Evolutionary conservation across 2,888 invertebrate genomes (phyloP).

Genomic region (Coelopa pilipes): DNA sequence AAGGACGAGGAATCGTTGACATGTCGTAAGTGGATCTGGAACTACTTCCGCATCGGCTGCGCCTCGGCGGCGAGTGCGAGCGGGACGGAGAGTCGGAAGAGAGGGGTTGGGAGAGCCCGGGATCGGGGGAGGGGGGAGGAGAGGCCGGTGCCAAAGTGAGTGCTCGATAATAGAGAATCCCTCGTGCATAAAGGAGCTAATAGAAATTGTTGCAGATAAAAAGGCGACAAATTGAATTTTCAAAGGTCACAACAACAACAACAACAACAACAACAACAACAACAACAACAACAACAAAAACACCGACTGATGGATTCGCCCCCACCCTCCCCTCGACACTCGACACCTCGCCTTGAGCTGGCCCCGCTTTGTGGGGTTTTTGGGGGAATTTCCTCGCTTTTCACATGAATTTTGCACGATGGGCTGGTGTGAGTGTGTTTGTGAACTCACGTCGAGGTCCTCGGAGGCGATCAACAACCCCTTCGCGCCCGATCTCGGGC

Average conservation of each 20-base stretch:
- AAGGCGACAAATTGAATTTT: constrained; percentile 64
- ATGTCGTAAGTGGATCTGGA: constrained; percentile 33
- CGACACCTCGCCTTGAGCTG: background rate
- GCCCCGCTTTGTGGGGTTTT: background rate
- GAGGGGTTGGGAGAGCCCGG: no score
- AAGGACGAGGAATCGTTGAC: background rate
- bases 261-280: constrained; percentile 61
- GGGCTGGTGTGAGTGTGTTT: background rate
- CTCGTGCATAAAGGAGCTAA: constrained; percentile 48
- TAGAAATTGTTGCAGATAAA: constrained; percentile 63
- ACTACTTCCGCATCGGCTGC: constrained; percentile 39
- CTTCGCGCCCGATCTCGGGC: no score
- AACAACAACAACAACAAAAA: constrained; percentile 59
- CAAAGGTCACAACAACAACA: constrained; percentile 62
- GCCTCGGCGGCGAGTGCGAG: no score
- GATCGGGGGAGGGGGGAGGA: no score
- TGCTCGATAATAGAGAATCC: constrained; percentile 22
- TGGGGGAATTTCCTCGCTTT: background rate
- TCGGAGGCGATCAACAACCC: no score
- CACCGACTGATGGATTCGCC: no score
- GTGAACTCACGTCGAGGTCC: no score
- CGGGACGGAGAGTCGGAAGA: no score
- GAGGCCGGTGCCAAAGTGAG: background rate
- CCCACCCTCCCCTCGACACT: background rate
- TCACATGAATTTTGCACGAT: background rate